Evolutionary conservation across 1,140 invertebrate species (phyloP).

Genomic region (Oncopeltus fasciatus): DNA sequence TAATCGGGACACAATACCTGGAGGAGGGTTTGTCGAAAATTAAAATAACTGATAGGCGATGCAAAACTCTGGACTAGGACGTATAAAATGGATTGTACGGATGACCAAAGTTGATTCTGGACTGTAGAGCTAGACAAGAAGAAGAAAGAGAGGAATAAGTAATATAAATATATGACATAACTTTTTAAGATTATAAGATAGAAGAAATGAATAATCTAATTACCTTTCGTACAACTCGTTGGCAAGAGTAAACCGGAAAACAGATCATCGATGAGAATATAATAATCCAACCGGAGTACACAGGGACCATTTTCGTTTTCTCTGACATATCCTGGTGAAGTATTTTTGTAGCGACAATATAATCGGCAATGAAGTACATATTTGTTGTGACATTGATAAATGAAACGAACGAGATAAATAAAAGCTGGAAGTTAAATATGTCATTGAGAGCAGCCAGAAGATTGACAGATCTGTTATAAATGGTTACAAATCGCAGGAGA

Average conservation of each 20-base stretch:
- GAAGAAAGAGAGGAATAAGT: too few relatives aligned
- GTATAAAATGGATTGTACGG: too few relatives aligned
- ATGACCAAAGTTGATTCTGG: too few relatives aligned
- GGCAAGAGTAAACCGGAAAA: background rate
- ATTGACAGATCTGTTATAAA: background rate
- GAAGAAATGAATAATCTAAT: background rate
- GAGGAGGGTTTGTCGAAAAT: too few relatives aligned
- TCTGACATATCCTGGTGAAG: background rate
- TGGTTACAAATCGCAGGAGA: background rate
- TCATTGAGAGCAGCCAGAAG: background rate
- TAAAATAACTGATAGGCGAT: too few relatives aligned
- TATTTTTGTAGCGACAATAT: background rate
- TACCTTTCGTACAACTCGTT: background rate
- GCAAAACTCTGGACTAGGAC: too few relatives aligned
- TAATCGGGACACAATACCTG: too few relatives aligned
- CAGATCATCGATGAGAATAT: background rate
- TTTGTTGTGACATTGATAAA: background rate
- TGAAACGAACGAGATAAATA: background rate
- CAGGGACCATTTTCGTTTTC: background rate
- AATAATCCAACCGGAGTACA: background rate
- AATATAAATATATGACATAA: too few relatives aligned
- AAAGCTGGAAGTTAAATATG: background rate
- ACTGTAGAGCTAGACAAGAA: too few relatives aligned
- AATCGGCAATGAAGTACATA: background rate
- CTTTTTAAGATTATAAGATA: too few relatives aligned